Evolutionary conservation across 2,113 vertebrate genomes (phyloP).

Genomic region (Calcarius ornatus): DNA sequence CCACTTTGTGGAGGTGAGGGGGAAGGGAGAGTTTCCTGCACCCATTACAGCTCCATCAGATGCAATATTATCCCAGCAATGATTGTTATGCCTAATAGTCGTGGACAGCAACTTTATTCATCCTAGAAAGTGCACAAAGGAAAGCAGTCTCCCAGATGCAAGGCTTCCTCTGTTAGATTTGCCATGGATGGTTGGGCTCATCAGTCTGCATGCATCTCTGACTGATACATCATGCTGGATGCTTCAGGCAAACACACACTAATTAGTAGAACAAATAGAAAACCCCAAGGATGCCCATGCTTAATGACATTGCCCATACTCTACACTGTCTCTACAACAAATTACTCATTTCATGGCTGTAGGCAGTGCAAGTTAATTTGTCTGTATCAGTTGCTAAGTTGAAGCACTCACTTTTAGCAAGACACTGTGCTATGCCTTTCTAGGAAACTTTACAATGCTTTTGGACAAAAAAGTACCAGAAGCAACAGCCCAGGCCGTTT

Average conservation of each 20-base stretch:
- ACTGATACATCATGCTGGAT: slow-evolving; percentile 50
- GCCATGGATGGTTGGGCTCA: slow-evolving; percentile 62
- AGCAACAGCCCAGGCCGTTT: background rate
- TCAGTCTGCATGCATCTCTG: slow-evolving; percentile 58
- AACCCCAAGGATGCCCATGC: slow-evolving; percentile 46
- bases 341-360: slow-evolving; percentile 62
- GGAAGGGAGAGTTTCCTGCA: background rate
- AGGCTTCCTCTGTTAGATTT: slow-evolving; percentile 47
- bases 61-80: background rate
- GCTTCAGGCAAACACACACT: slow-evolving; percentile 64
- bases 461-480: background rate
- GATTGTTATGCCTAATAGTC: slow-evolving; percentile 19
- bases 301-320: slow-evolving; percentile 60
- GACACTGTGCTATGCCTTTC: background rate
- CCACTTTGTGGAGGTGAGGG: rapidly evolving
- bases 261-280: slow-evolving; percentile 75
- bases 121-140: background rate
- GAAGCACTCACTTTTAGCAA: slow-evolving; percentile 11
- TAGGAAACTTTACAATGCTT: slow-evolving; percentile 41
- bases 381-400: slow-evolving; percentile 45
- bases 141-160: background rate
- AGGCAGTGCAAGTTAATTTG: slow-evolving; percentile 60
- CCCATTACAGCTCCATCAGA: background rate
- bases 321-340: slow-evolving; percentile 13
- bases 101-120: background rate